A percentile compares a stretch with the other conserved stretches of the same genome.
Conservation (phyloP, 23 tunicate genomes). For the Trididemnum clinides region DNA sequence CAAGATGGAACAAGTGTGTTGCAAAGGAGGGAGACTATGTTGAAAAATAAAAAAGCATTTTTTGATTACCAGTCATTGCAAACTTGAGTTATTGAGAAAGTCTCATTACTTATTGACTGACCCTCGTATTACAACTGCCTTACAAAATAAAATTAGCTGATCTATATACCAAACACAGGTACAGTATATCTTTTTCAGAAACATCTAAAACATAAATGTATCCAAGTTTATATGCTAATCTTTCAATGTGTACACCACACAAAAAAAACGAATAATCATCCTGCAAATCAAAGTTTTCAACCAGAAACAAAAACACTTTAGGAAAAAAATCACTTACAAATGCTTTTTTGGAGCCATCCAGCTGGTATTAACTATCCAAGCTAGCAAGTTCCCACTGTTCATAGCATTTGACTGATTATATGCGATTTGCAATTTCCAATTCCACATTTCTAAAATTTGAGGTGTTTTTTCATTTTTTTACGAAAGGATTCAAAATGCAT, state of each 20-base stretch:
- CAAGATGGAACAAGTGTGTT: too few relatives aligned
- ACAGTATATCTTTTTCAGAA: too few relatives aligned
- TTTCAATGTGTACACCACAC: neutral
- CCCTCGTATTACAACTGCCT: too few relatives aligned
- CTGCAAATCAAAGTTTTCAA: neutral
- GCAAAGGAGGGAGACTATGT: too few relatives aligned
- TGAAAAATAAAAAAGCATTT: too few relatives aligned
- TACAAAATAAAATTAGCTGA: too few relatives aligned
- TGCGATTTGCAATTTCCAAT: neutral
- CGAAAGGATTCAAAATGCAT: constrained; percentile 47
- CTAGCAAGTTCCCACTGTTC: neutral
- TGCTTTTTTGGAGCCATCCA: neutral
- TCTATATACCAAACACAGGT: too few relatives aligned
- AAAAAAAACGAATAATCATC: neutral
- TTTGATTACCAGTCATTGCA: too few relatives aligned
- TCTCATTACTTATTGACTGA: too few relatives aligned
- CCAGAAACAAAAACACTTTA: too few relatives aligned
- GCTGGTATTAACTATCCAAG: neutral
- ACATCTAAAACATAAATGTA: constrained; percentile 17
- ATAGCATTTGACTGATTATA: neutral
- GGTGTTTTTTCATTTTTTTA: constrained; percentile 21
- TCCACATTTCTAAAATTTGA: constrained; percentile 20
- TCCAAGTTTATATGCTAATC: neutral
- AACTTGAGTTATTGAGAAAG: too few relatives aligned
- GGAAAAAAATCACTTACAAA: neutral